Base-by-base conservation (phyloP, 2,113 vertebrate species). In the Myrmophylax atrothorax region DNA sequence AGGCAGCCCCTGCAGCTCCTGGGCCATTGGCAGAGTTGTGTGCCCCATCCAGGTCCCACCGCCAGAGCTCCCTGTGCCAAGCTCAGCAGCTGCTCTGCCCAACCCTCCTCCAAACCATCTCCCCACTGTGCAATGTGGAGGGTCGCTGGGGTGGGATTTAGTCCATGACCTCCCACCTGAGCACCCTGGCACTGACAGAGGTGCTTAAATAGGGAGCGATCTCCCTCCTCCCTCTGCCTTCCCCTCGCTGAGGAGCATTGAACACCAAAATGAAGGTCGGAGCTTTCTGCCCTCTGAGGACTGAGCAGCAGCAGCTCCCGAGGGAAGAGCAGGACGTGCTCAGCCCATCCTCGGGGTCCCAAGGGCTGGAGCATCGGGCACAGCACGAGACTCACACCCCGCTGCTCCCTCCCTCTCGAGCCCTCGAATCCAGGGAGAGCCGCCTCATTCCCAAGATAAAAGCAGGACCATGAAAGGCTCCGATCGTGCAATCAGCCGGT, bases 11-110 rank as follows among this genome's bases (percentile, higher is more conserved):
- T 4, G 17, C 35, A 62, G 52, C 44, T 68, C 2, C 81, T 40
- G 1, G 0, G 17, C 14, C 7, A 28, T 23, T 1, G 1, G 13
- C 42, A 9, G 31, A 14, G 3, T 3, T 0, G 7, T 2, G 4
- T 20, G 28, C 14, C 68, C 29, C 46, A 0, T 1, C 12, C 37
- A 1, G 66, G 47, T 10, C 12, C 2, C 1, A 29, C 26, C 25
- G 3, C 0, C 7, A 9, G 46, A 60, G 24, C 7, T 23, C 8
- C 9, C 11, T 0, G 72, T 4, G 46, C 40, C 22, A 20, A 18
- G 47, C 55, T 38, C 31, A 3, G 68, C 16, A 3, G n/a, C 49
- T n/a, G 49, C n/a, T 1, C 38, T 46, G 9, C 75, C 18, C 1
- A 14, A 1, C 7, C 25, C 58, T 33, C 44, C 28, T 12, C 76